Evolutionary conservation across 1,140 invertebrate species (phyloP), one percentile per base, ranked within the genome.

Genomic region (Heliconius hewitsoni): DNA sequence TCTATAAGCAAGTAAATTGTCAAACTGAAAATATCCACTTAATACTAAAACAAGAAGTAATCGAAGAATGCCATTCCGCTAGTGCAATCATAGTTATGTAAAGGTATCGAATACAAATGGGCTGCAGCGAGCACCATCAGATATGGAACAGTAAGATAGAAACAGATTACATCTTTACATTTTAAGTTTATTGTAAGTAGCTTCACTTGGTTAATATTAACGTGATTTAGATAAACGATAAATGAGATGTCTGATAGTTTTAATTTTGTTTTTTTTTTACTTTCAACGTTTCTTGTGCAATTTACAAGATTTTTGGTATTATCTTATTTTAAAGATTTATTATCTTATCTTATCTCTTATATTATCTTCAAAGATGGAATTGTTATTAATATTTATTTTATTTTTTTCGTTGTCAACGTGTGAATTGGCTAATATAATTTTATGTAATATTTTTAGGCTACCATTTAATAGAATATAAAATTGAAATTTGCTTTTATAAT

Each of bases 11-110:
- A 77, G 80, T 81, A 83, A 90, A 89, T 87, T 89, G 84, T 89
- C 84, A 88, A 85, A 84, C 82, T 80, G 84, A 79, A 82, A 79
- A 83, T 84, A 86, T 85, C 84, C 85, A 87, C 86, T 86, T 84
- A 85, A 87, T 84, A 78, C 86, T 76, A 82, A 82, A 80, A 76
- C 75, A 71, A 55, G 71, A 81, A 73, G 73, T 71, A 81, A 76
- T 78, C 74, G 72, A 85, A 81, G 84, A 88, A 89, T 87, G 84
- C 73, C 79, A 83, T 84, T 83, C 82, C 13, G 4, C 42, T 4
- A 13, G 42, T 80, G 83, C 83, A 86, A 84, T 79, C 50, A 37
- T 72, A 8, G 75, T 80, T 80, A 80, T 60, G 71, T 80, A 77
- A 76, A 37, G 39, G 70, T 78, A 78, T 78, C 77, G 73, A 70